A percentile compares a stretch with the other conserved stretches of the same genome.
These are phyloP conservation scores for Syngnathoides biaculeatus DNA, from an alignment of 2,113 vertebrate genomes.

Conservation along the genomic window DNA sequence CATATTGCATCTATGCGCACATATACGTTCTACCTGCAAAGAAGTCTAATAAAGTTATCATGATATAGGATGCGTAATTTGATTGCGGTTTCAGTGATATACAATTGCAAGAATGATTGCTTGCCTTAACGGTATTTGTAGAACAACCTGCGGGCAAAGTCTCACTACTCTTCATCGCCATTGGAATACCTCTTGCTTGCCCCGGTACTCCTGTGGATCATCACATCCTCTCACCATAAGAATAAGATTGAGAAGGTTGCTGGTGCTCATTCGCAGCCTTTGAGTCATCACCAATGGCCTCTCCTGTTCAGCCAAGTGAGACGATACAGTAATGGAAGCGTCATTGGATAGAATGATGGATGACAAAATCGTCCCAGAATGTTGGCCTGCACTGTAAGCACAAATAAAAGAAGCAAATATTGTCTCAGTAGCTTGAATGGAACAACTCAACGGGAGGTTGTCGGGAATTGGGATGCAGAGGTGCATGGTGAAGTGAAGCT, in stretches of 20 bases:
- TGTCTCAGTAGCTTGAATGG: slow-evolving; percentile 7
- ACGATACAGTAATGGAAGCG: slow-evolving; percentile 55
- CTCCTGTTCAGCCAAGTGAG: slow-evolving; percentile 49
- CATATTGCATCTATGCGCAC: not conserved
- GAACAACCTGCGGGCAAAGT: not conserved
- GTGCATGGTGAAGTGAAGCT: slow-evolving; percentile 2
- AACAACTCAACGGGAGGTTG: slow-evolving; percentile 5
- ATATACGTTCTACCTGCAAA: not conserved
- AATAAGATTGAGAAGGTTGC: slow-evolving; percentile 2
- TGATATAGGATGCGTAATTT: not conserved
- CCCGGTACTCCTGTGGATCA: not conserved
- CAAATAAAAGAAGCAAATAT: slow-evolving; percentile 33
- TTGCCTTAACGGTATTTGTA: not conserved
- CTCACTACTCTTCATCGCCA: not conserved
- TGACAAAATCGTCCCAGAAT: slow-evolving; percentile 25
- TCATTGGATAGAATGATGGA: slow-evolving; percentile 49
- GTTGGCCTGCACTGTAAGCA: slow-evolving; percentile 28
- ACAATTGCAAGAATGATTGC: not conserved
- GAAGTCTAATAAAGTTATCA: not conserved
- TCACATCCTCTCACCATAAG: not conserved
- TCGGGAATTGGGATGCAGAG: not conserved
- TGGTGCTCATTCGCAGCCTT: slow-evolving; percentile 28
- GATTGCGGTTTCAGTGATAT: not conserved
- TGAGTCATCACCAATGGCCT: slow-evolving; percentile 18
- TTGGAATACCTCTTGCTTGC: not conserved